Conservation (phyloP, 2,888 invertebrate genomes). For the Mimas tiliae region DNA sequence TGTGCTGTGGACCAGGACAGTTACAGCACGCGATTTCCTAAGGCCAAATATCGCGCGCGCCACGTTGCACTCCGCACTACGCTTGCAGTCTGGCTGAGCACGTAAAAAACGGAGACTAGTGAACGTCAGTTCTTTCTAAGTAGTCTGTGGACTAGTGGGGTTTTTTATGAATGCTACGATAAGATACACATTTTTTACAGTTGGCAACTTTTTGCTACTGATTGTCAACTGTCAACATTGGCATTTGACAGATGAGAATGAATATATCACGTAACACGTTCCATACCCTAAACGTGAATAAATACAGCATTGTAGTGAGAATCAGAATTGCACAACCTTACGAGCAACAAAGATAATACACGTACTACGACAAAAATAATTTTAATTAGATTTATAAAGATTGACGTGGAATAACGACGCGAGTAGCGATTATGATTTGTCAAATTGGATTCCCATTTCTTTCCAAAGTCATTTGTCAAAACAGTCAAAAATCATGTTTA, state of each 20-base stretch:
- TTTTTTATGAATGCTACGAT: too few species aligned
- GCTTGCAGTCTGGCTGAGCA: too few species aligned
- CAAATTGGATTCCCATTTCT: constrained; percentile 30
- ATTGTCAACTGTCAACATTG: neutral
- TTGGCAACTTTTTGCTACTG: too few species aligned
- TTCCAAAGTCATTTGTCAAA: constrained; percentile 36
- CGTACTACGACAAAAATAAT: neutral
- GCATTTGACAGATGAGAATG: constrained; percentile 1
- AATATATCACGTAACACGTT: too few species aligned
- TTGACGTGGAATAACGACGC: constrained; percentile 19
- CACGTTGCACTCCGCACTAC: too few species aligned
- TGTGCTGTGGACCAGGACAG: too few species aligned
- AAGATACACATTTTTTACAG: too few species aligned
- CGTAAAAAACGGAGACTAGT: too few species aligned
- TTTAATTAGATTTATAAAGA: neutral
- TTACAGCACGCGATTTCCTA: too few species aligned
- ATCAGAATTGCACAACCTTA: constrained; percentile 1
- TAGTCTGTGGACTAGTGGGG: too few species aligned
- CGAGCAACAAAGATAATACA: constrained; percentile 9
- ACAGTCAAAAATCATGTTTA: constrained; percentile 49
- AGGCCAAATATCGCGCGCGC: too few species aligned
- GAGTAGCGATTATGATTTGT: constrained; percentile 24
- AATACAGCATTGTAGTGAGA: neutral
- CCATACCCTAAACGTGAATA: neutral
- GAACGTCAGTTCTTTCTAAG: too few species aligned